phyloP scores from a whole-genome alignment of 1,140 invertebrate species.

The Oryctes rhinoceros region DNA sequence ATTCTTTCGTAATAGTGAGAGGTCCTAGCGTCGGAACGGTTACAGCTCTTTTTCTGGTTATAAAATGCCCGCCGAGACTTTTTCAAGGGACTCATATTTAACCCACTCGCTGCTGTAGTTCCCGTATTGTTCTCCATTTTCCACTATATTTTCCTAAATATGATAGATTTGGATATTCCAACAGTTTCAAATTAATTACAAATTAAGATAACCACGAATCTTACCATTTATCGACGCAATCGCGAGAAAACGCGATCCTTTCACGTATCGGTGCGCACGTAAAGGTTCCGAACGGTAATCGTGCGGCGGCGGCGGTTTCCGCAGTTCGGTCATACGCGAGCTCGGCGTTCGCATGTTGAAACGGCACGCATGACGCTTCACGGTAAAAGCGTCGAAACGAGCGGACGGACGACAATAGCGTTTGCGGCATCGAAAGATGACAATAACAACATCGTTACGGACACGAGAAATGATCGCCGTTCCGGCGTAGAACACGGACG shows the following conservation, averaged over 20 bases:
- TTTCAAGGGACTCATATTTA: too few species aligned
- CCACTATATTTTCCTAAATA: too few species aligned
- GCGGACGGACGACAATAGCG: constrained; percentile 17
- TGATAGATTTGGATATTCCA: too few species aligned
- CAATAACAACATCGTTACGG: constrained; percentile 23
- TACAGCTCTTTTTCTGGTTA: too few species aligned
- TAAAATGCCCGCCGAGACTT: too few species aligned
- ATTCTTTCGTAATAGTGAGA: too few species aligned
- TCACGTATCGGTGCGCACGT: not conserved
- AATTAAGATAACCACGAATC: too few species aligned
- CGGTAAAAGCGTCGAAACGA: constrained; percentile 13
- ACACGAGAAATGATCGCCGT: constrained; percentile 1
- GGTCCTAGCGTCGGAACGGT: too few species aligned
- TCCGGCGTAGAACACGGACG: not conserved
- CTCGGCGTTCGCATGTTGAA: not conserved
- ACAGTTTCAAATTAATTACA: too few species aligned
- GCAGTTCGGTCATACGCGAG: not conserved
- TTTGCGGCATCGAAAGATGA: constrained; percentile 24
- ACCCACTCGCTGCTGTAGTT: too few species aligned
- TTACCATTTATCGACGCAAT: not conserved
- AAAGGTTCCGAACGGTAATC: not conserved
- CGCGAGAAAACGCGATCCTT: not conserved
- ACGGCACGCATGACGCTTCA: constrained; percentile 28
- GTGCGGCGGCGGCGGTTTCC: not conserved
- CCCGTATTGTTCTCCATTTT: too few species aligned